Evolutionary conservation across 2,888 invertebrate genomes (phyloP).

Genomic region (Eupithecia insigniata): DNA sequence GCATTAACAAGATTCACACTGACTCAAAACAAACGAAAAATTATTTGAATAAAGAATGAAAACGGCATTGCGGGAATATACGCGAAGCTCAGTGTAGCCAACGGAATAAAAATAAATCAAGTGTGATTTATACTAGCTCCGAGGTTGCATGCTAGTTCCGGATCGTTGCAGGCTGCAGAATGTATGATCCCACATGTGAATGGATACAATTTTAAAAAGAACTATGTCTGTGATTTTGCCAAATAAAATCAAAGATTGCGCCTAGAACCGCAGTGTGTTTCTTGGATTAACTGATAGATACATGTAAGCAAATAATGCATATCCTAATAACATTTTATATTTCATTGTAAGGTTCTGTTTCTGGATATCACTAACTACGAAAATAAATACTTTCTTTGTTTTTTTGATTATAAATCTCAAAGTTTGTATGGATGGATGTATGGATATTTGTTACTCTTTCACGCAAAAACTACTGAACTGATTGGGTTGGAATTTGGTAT

Average conservation of each 20-base stretch:
- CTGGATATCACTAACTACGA: too few species aligned
- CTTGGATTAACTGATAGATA: neutral
- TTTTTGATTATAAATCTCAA: too few species aligned
- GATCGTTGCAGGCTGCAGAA: conserved; percentile 58
- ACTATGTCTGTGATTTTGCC: conserved; percentile 20
- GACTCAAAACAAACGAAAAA: conserved; percentile 57
- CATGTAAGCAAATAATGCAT: too few species aligned
- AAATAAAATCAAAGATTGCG: neutral
- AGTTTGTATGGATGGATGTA: too few species aligned
- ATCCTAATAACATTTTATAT: too few species aligned
- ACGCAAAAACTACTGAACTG: too few species aligned
- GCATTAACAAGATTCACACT: conserved; percentile 36
- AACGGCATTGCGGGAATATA: conserved; percentile 62
- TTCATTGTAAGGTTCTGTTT: too few species aligned
- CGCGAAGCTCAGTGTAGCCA: conserved; percentile 68
- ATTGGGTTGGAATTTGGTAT: too few species aligned
- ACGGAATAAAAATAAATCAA: conserved; percentile 83
- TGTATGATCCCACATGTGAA: conserved; percentile 59
- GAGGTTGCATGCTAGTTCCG: conserved; percentile 63
- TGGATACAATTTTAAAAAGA: conserved; percentile 50
- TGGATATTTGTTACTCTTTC: too few species aligned
- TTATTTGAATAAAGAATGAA: conserved; percentile 69
- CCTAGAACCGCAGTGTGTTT: neutral
- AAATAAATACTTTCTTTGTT: too few species aligned
- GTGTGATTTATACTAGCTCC: conserved; percentile 75